Base-by-base conservation (phyloP, 2,797 vertebrate genomes). In the Pelodytes ibericus region DNA sequence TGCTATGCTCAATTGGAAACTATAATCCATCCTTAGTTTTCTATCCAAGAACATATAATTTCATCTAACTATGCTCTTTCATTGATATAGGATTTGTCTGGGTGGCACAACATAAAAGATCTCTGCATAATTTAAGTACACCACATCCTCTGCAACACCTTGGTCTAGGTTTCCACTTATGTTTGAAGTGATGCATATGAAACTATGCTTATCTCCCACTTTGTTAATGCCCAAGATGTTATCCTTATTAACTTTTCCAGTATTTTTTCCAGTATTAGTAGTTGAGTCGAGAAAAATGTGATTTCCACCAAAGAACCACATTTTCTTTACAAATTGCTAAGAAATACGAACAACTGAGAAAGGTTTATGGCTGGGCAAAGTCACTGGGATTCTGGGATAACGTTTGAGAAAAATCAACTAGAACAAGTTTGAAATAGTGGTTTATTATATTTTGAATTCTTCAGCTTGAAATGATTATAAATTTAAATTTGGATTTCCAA, bases 221-320 rank as follows among this genome's bases (percentile, higher is more conserved):
- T 22, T 7, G 24, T 53, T 22, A 53, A 53, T 53, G 20, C 24
- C 49, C n/a, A 53, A 53, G 24, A 53, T 53, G 22, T 24, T 53
- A 53, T 53, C n/a, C 49, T 53, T 53, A 53, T 22, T 53, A 24
- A 24, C 49, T 53, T 53, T 53, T 53, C 49, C 49, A 53, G 49
- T 53, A 13, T 22, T 20, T 53, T 24, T 53, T 11, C 24, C 11
- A 15, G 15, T 44, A 13, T 1, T 1, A 15, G 7, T 8, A 44
- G n/a, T n/a, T n/a, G n/a, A n/a, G n/a, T n/a, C n/a, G n/a, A 44
- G 3, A 16, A 44, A 44, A 44, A 44, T 44, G 18, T 44, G 18
- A 44, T 15, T 44, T 44, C 41, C 41, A 44, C 18, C 41, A 44
- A 25, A 25, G 22, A 53, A 57, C 22, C 53, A 57, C 5, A 57